Conservation (phyloP, 2,113 vertebrate genomes). For the Rattus norvegicus region GRCr8 NC_086034.1:83830501-83831000, state of each 20-base stretch:
- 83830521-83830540: neutral
- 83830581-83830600: fast-evolving
- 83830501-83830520: neutral
- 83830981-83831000: neutral
- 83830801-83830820: too few relatives aligned
- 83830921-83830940: conserved; percentile 14
- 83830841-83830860: too few relatives aligned
- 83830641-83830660: neutral
- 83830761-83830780: neutral
- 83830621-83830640: neutral
- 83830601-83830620: neutral
- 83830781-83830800: neutral
- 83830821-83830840: too few relatives aligned
- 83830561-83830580: neutral
- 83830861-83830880: neutral
- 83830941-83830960: conserved; percentile 1
- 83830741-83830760: neutral
- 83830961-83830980: neutral
- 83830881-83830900: conserved; percentile 2
- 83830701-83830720: neutral
- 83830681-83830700: neutral
- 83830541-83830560: neutral
- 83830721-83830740: neutral
- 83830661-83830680: neutral
- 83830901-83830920: neutral